phyloP scores from a whole-genome alignment of 2,113 vertebrate species.

The Psophia crepitans region DNA sequence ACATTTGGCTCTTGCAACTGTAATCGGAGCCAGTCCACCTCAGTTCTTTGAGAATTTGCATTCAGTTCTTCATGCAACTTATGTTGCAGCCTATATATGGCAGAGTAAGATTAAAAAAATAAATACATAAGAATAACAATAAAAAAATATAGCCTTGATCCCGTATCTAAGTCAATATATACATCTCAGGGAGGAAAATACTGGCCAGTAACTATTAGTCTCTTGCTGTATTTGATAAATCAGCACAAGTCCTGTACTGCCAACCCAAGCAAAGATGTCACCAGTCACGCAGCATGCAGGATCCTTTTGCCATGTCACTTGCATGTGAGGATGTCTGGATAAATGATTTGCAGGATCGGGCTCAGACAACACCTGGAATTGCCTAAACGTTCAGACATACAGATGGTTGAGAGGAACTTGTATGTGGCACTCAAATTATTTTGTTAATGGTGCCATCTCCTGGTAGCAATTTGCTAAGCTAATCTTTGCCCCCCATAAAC shows the following conservation, averaged over 20 bases:
- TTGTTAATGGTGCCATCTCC: constrained; percentile 84
- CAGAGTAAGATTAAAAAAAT: not conserved
- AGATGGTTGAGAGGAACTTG: not conserved
- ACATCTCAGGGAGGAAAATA: not conserved
- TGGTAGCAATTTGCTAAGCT: constrained; percentile 67
- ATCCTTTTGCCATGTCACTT: not conserved
- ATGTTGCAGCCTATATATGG: not conserved
- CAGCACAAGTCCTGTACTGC: not conserved
- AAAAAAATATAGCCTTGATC: not conserved
- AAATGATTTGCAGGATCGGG: not conserved
- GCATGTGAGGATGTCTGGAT: not conserved
- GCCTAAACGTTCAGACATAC: not conserved
- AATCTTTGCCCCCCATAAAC: not conserved
- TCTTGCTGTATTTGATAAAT: not conserved
- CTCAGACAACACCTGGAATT: constrained; percentile 34
- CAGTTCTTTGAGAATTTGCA: not conserved
- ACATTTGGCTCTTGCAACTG: not conserved
- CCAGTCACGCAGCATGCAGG: not conserved
- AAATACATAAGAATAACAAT: not conserved
- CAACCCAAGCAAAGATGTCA: not conserved
- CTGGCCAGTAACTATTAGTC: not conserved
- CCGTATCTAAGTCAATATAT: not conserved
- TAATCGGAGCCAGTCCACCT: not conserved
- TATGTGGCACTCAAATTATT: constrained; percentile 71
- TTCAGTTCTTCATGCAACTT: not conserved